These are phyloP conservation scores for Eciton burchellii DNA, from an alignment of 1,140 invertebrate genomes.

Conservation along the genomic window DNA sequence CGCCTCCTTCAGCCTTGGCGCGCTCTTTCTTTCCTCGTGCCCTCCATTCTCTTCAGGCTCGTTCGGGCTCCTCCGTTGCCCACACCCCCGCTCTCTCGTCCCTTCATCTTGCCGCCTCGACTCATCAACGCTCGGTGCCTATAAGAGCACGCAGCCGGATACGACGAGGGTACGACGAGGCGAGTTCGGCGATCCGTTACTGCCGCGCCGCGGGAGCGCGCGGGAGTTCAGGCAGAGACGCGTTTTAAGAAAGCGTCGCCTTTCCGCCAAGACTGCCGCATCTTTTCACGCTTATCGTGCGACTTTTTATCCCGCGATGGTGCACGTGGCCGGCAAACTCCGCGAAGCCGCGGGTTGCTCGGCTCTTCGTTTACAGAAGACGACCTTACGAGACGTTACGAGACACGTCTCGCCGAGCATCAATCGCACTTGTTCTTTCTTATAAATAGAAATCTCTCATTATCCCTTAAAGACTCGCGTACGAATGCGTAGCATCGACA, in stretches of 20 bases:
- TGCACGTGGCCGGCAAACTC: not conserved
- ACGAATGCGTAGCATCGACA: constrained; percentile 11
- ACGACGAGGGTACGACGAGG: constrained; percentile 61
- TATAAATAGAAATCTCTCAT: too few species aligned
- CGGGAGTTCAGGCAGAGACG: constrained; percentile 44
- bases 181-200: constrained; percentile 66
- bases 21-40: constrained; percentile 49
- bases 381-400: too few species aligned
- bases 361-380: too few species aligned
- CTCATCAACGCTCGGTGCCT: constrained; percentile 82
- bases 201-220: constrained; percentile 35
- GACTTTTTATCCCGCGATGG: not conserved
- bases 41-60: constrained; percentile 65
- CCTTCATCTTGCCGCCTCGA: constrained; percentile 81
- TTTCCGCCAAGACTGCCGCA: constrained; percentile 28
- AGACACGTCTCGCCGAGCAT: too few species aligned
- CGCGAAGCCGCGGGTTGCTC: not conserved
- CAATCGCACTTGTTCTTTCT: not conserved
- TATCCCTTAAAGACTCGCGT: not conserved
- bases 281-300: not conserved
- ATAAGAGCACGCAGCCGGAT: constrained; percentile 74
- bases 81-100: constrained; percentile 64
- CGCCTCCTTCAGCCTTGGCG: constrained; percentile 32
- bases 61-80: constrained; percentile 60
- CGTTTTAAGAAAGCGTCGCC: constrained; percentile 78